These are phyloP conservation scores for Melanogrammus aeglefinus DNA, from an alignment of 2,797 vertebrate genomes.

Conservation along the genomic window DNA sequence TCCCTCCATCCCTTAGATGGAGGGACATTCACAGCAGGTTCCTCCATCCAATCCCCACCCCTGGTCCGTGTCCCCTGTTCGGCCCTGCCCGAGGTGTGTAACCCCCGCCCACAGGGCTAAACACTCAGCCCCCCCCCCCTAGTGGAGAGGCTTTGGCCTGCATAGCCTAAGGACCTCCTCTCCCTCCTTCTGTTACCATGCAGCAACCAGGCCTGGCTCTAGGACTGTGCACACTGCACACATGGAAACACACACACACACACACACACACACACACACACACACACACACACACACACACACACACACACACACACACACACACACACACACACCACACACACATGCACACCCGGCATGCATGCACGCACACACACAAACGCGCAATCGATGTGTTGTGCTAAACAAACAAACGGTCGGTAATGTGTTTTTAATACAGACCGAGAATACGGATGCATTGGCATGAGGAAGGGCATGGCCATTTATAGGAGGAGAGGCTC, in stretches of 20 bases:
- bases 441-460: neutral
- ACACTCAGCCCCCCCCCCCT: too few species aligned
- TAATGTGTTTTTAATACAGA: slow-evolving; percentile 35
- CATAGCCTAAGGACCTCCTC: neutral
- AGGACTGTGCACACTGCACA: slow-evolving; percentile 54
- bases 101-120: too few species aligned
- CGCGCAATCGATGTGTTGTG: slow-evolving; percentile 22
- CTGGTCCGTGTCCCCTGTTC: too few species aligned
- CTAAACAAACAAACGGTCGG: slow-evolving; percentile 38
- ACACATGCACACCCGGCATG: too few species aligned
- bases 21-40: too few species aligned
- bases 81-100: too few species aligned
- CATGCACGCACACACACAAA: slow-evolving; percentile 12
- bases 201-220: neutral
- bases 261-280: slow-evolving; percentile 19
- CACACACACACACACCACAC: slow-evolving; percentile 10
- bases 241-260: slow-evolving; percentile 39
- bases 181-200: slow-evolving; percentile 15
- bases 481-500: slow-evolving; percentile 12
- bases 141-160: too few species aligned
- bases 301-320: slow-evolving; percentile 27
- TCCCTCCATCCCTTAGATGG: too few species aligned
- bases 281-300: slow-evolving; percentile 10
- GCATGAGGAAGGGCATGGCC: slow-evolving; percentile 10
- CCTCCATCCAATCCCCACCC: too few species aligned